Base-by-base conservation (phyloP, 2,888 invertebrate genomes). In the Pyrrhosoma nymphula region DNA sequence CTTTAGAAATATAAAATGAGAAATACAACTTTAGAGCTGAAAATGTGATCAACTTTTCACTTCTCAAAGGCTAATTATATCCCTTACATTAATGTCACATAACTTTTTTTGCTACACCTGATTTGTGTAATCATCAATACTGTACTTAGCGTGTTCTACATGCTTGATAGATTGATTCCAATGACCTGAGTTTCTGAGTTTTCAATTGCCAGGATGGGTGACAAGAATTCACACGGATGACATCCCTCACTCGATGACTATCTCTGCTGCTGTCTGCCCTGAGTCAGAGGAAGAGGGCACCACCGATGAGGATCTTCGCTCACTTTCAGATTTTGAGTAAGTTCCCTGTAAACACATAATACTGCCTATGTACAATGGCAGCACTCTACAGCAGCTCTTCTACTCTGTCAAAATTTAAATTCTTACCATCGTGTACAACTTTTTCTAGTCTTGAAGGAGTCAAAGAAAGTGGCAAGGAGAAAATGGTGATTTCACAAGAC, bases 401-500 rank as follows among this genome's bases (percentile, higher is more conserved):
- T 47, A 2, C 47, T 60, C 60, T 20, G 60, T 14, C 2, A 60
- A 20, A 1, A 20, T 20, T 60, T 2, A 2, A 60, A 60, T 60
- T 16, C 20, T 60, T 4, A 60, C 12, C 20, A 20, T 60, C 20
- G 6, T 16, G 20, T 60, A 20, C 35, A 35, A 47, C 26, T 69
- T 63, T 39, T 26, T 47, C 12, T 47, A 93, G 93, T 26, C 69
- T 93, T 47, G 88, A 88, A 63, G 95, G 91, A 56, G 91, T 93
- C 90, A 47, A 95, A 95, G 97, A 97, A 96, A 96, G 97, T 47
- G 97, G 97, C 0, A 97, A 97, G 95, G 98, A 98, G 96, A 98
- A 98, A 96, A 96, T 97, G 95, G 97, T 98, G 35, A 97, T 98
- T 95, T 97, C 97, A 16, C 98, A 98, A 96, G 97, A 98, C 90